Conservation (phyloP, 2,888 invertebrate genomes). For the Melolontha melolontha region DNA sequence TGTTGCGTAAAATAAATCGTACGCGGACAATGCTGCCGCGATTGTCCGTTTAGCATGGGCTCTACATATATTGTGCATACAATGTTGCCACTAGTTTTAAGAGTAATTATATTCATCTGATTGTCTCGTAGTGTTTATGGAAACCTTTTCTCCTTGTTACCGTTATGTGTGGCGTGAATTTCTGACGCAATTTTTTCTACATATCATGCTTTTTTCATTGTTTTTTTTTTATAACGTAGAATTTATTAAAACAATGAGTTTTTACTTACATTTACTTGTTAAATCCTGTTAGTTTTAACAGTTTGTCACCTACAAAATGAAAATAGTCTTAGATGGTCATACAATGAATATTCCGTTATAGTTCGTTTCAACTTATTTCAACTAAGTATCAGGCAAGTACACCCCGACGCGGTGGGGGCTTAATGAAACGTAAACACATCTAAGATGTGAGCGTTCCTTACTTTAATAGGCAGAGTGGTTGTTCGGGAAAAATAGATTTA, state of each 20-base stretch:
- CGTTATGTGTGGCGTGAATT: conserved; percentile 25
- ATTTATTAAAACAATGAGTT: not conserved
- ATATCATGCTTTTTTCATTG: conserved; percentile 22
- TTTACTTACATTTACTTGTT: not conserved
- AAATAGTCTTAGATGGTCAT: not conserved
- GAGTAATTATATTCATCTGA: conserved; percentile 20
- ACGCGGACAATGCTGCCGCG: not conserved
- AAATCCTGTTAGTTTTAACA: conserved; percentile 33
- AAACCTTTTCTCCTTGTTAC: conserved; percentile 16
- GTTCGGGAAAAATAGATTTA: too few species aligned
- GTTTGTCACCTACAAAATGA: conserved; percentile 28
- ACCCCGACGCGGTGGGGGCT: too few species aligned
- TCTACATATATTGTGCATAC: not conserved
- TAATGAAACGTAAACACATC: too few species aligned
- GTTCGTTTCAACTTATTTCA: too few species aligned
- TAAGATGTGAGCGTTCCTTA: too few species aligned
- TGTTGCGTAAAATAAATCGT: conserved; percentile 14
- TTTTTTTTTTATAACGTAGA: conserved; percentile 3
- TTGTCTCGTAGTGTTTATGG: conserved; percentile 19
- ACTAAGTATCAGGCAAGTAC: too few species aligned
- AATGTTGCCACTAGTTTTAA: not conserved
- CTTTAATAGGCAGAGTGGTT: too few species aligned
- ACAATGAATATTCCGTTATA: too few species aligned
- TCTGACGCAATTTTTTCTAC: conserved; percentile 18
- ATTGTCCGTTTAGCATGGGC: not conserved